Evolutionary conservation across 2,888 invertebrate genomes (phyloP), one percentile per base, ranked within the genome.

Genomic region (Pollenia angustigena): DNA sequence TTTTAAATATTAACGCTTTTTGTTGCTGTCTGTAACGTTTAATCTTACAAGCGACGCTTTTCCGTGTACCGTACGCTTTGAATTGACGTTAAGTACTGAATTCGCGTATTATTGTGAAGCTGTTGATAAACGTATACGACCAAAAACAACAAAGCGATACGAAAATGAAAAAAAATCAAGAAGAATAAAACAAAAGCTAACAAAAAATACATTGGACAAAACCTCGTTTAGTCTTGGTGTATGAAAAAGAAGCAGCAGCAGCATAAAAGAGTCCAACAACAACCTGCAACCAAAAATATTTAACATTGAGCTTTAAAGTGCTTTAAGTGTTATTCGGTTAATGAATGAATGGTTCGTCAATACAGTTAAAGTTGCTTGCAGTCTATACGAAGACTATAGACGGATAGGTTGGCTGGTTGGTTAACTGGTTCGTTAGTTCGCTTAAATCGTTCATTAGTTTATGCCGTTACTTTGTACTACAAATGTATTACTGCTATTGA

Each of bases 71-170:
- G 85, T 85, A 79, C 89, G 87, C 88, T 87, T 88, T 88, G 88
- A 90, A 87, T 89, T 88, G 76, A 88, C 90, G 90, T 91, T 89
- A 91, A 91, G 90, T 87, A 91, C 92, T 92, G 91, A 90, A 88
- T 87, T 85, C 83, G 87, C 80, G 85, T 85, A 82, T 72, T 85
- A 87, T 87, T 79, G 87, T 88, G 89, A 88, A 85, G 89, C 89
- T 88, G 89, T 75, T 90, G 91, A 89, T 91, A 92, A 90, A 89
- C 87, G 89, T 90, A 88, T 90, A 91, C 86, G 89, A 89, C 88
- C 87, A 87, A 46, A 90, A 90, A 89, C 68, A 82, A 82, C 50
- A 91, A 90, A 87, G 60, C 79, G 62, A 52, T 32, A 44, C 18
- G 62, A 68, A 75, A 85, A 62, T 60, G 60, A 66, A 66, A 48